phyloP scores from a whole-genome alignment of 1,140 invertebrate genomes.

The Physella acuta region DNA sequence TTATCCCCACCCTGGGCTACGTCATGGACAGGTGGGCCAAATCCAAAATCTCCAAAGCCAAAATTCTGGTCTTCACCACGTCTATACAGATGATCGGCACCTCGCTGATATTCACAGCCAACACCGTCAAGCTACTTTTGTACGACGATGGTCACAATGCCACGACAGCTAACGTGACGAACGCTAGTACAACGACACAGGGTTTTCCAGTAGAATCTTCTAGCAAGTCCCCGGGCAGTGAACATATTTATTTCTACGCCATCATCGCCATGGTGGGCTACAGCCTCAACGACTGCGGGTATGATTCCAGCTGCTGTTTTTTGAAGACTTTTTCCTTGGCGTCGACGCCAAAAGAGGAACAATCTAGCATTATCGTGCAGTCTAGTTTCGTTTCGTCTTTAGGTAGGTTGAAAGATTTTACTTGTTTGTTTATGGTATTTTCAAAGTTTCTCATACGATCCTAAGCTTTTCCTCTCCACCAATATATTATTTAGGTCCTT shows the following conservation, averaged over 20 bases:
- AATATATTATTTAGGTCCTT: too few relatives aligned
- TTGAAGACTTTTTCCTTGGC: conserved; percentile 10
- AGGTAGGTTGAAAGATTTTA: too few relatives aligned
- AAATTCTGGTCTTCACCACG: neutral
- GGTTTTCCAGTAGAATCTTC: too few relatives aligned
- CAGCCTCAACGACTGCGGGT: conserved; percentile 9
- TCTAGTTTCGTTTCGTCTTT: conserved; percentile 6
- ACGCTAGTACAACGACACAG: too few relatives aligned
- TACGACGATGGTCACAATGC: neutral
- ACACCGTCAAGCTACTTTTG: neutral
- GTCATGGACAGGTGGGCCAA: conserved; percentile 24
- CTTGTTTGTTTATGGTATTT: too few relatives aligned
- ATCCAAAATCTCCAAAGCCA: conserved; percentile 11
- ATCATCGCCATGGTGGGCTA: conserved; percentile 15
- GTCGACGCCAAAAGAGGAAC: neutral
- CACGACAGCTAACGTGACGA: too few relatives aligned
- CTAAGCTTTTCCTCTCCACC: too few relatives aligned
- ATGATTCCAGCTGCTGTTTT: conserved; percentile 16
- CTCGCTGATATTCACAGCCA: neutral
- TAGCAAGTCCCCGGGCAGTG: too few relatives aligned
- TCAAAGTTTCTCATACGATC: too few relatives aligned
- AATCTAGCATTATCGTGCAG: neutral
- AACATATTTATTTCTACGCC: neutral
- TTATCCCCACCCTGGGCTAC: conserved; percentile 23
- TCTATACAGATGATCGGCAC: neutral